Evolutionary conservation across 2,113 vertebrate species (phyloP).

Genomic region (Leucopternis melanops): DNA sequence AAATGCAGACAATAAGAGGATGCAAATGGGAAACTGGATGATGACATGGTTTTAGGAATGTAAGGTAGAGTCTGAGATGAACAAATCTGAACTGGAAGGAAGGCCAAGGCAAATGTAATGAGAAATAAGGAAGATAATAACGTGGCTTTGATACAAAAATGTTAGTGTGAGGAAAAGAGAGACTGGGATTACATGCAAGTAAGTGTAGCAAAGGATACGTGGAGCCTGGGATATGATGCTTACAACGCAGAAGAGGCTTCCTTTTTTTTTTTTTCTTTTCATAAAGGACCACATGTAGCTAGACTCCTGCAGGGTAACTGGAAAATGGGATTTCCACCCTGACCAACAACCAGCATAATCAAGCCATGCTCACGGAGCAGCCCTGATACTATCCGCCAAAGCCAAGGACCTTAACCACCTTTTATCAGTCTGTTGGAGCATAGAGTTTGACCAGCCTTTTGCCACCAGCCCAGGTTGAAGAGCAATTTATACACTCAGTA

Average conservation of each 20-base stretch:
- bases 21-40: background rate
- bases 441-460: background rate
- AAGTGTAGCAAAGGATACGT: background rate
- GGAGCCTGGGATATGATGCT: background rate
- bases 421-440: background rate
- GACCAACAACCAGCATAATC: background rate
- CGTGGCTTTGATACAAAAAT: background rate
- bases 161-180: background rate
- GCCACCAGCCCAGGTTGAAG: background rate
- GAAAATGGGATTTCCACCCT: background rate
- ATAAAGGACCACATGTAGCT: background rate
- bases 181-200: background rate
- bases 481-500: background rate
- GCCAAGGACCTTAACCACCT: background rate
- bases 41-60: background rate
- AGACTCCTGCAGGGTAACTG: background rate
- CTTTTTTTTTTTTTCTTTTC: background rate
- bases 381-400: background rate
- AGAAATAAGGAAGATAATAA: background rate
- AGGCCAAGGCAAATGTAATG: background rate
- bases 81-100: background rate
- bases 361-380: rapidly evolving
- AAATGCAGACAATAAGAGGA: background rate
- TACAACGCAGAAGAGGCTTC: background rate
- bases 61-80: background rate